Conservation (phyloP, 2,113 vertebrate species). For the Oreochromis niloticus region DNA sequence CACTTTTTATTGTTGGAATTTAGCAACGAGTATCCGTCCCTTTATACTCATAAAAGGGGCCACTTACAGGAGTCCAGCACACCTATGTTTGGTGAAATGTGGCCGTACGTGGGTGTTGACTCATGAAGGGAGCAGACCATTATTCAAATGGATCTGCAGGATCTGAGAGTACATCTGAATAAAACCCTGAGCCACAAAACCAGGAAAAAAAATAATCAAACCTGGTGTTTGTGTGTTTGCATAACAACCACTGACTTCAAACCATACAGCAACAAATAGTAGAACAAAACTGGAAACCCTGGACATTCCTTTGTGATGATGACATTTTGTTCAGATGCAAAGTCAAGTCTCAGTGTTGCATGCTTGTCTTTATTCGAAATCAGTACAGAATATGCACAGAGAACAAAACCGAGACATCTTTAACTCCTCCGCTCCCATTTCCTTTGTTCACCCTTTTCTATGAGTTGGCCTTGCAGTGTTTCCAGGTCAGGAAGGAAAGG, state of each 20-base stretch:
- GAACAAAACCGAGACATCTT: constrained; percentile 17
- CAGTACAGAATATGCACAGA: neutral
- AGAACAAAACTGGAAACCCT: neutral
- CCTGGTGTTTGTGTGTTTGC: neutral
- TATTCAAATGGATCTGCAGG: neutral
- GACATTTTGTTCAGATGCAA: neutral
- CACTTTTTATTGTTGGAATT: constrained; percentile 26
- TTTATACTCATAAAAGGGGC: neutral
- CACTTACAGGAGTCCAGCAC: constrained; percentile 9
- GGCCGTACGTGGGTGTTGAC: neutral
- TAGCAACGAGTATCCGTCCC: neutral
- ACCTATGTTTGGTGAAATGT: constrained; percentile 27
- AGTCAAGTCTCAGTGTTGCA: neutral
- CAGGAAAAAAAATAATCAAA: neutral
- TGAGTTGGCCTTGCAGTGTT: constrained; percentile 26
- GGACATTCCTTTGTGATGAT: neutral
- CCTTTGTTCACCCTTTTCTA: constrained; percentile 39
- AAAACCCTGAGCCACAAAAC: neutral
- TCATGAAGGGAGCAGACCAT: neutral
- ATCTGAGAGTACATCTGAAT: neutral
- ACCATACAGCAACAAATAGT: neutral
- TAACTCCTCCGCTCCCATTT: constrained; percentile 38
- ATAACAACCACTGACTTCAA: neutral
- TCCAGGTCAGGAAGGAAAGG: constrained; percentile 55
- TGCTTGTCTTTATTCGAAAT: neutral